Evolutionary conservation across 2,113 vertebrate species (phyloP).

Genomic region (Megaptera novaeangliae): DNA sequence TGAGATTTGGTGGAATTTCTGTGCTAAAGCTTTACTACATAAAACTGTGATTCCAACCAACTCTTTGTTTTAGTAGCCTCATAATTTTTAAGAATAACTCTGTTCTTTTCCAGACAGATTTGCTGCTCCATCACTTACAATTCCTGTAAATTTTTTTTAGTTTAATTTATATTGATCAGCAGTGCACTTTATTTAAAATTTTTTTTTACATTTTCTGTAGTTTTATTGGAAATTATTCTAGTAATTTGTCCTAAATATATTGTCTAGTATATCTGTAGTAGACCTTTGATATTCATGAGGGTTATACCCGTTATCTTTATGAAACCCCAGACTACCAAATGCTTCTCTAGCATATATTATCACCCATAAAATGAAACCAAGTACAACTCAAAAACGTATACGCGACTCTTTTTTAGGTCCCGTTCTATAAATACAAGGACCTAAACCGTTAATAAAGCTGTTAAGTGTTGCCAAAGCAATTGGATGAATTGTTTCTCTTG

Average conservation of each 20-base stretch:
- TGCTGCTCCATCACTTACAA: not conserved
- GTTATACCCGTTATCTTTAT: not conserved
- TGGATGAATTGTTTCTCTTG: not conserved
- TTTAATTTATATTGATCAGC: not conserved
- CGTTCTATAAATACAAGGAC: not conserved
- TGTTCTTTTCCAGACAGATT: not conserved
- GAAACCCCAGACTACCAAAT: not conserved
- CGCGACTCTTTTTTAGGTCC: not conserved
- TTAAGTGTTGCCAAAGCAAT: not conserved
- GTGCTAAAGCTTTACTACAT: not conserved
- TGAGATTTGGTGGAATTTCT: not conserved
- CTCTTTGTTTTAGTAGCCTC: not conserved
- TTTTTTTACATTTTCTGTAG: not conserved
- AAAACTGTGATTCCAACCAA: not conserved
- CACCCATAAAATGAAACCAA: not conserved
- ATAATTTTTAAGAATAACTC: constrained; percentile 16
- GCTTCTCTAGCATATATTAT: not conserved
- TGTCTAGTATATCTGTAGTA: not conserved
- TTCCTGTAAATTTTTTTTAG: not conserved
- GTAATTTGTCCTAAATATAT: not conserved
- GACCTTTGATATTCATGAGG: not conserved
- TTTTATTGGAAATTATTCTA: not conserved
- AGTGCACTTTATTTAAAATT: not conserved
- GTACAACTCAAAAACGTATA: not conserved
- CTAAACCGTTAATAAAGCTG: not conserved